Conservation (phyloP, 2,888 invertebrate genomes). For the Lagria hirta region DNA sequence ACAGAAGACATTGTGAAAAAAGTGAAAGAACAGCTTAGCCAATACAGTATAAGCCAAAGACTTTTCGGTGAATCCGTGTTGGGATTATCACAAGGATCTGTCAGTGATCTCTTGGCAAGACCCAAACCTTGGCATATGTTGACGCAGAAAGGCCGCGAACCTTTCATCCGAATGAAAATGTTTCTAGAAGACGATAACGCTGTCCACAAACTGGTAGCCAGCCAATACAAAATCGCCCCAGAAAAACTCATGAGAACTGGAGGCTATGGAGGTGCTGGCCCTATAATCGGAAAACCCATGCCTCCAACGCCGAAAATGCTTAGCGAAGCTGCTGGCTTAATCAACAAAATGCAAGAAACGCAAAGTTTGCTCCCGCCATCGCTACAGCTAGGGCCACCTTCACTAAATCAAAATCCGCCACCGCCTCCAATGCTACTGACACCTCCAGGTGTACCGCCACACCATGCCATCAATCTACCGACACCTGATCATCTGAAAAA, state of each 20-base stretch:
- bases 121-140: slow-evolving; percentile 99
- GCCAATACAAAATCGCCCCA: slow-evolving; percentile 97
- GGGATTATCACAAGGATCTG: slow-evolving; percentile 94
- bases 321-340: slow-evolving; percentile 65
- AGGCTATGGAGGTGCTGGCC: slow-evolving; percentile 75
- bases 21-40: slow-evolving; percentile 91
- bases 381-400: slow-evolving; percentile 57
- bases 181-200: slow-evolving; percentile 95
- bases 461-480: slow-evolving; percentile 69
- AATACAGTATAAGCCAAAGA: slow-evolving; percentile 96
- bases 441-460: slow-evolving; percentile 75
- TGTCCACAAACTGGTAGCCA: slow-evolving; percentile 92
- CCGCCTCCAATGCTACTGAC: slow-evolving; percentile 63
- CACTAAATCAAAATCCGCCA: slow-evolving; percentile 55
- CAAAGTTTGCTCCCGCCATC: slow-evolving; percentile 61
- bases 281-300: slow-evolving; percentile 67
- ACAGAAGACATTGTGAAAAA: slow-evolving; percentile 98
- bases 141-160: slow-evolving; percentile 94
- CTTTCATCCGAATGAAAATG: slow-evolving; percentile 97
- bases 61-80: slow-evolving; percentile 98
- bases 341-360: slow-evolving; percentile 70
- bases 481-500: slow-evolving; percentile 63
- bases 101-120: slow-evolving; percentile 93
- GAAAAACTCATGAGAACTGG: slow-evolving; percentile 97
- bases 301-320: slow-evolving; percentile 78